These are phyloP conservation scores for Epinotia nisella DNA, from an alignment of 2,888 invertebrate genomes.

Conservation along the genomic window DNA sequence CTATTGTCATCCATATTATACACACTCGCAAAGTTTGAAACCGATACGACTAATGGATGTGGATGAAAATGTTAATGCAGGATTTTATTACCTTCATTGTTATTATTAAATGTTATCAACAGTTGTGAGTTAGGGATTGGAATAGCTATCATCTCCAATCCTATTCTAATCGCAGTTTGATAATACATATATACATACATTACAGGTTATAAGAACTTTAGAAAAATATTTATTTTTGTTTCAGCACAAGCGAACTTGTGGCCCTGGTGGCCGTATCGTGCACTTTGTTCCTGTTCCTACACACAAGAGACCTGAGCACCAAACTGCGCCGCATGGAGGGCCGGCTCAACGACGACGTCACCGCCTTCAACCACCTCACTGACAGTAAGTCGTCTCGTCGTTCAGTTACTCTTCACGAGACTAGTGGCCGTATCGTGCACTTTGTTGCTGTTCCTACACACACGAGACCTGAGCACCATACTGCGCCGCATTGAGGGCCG, in stretches of 20 bases:
- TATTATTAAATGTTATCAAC: no score
- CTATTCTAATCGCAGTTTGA: no score
- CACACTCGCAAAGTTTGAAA: no score
- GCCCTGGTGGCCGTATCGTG: slow-evolving; percentile 93
- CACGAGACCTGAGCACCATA: slow-evolving; percentile 91
- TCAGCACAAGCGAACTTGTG: slow-evolving; percentile 92
- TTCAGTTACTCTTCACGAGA: neutral
- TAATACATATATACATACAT: no score
- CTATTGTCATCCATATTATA: no score
- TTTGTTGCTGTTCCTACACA: slow-evolving; percentile 93
- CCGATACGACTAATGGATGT: no score
- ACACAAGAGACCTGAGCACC: slow-evolving; percentile 92
- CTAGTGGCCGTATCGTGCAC: slow-evolving; percentile 93
- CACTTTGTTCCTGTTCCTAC: slow-evolving; percentile 93
- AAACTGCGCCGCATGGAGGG: slow-evolving; percentile 93
- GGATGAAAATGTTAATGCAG: no score
- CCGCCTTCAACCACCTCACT: slow-evolving; percentile 78
- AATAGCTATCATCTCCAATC: no score
- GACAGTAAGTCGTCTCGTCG: slow-evolving; percentile 80
- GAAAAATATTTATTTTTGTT: slow-evolving; percentile 49
- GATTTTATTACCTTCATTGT: no score
- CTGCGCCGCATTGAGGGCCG: slow-evolving; percentile 92
- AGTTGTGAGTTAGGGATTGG: no score
- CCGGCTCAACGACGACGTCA: slow-evolving; percentile 84
- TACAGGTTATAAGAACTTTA: neutral